These are phyloP conservation scores for Agrypnus murinus DNA, from an alignment of 2,888 invertebrate species.

Conservation along the genomic window DNA sequence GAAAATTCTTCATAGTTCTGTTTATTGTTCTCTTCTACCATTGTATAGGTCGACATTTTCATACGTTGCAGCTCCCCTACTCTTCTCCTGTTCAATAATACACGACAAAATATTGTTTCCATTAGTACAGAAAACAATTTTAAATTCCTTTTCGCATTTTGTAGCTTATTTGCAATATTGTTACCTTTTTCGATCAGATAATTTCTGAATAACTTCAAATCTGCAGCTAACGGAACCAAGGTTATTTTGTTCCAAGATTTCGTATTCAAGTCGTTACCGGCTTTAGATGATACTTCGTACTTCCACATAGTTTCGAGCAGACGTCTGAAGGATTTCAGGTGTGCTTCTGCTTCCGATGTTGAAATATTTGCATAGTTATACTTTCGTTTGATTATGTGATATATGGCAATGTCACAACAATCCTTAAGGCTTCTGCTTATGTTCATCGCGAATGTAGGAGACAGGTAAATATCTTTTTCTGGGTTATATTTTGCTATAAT, in stretches of 20 bases:
- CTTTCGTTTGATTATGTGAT: conserved; percentile 2
- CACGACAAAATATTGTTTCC: conserved; percentile 47
- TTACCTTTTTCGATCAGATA: conserved; percentile 37
- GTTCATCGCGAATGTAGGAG: conserved; percentile 41
- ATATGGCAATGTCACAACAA: conserved; percentile 17
- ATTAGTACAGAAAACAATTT: conserved; percentile 33
- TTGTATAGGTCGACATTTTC: background rate
- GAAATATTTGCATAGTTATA: background rate
- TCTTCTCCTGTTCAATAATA: conserved; percentile 50
- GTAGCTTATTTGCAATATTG: background rate
- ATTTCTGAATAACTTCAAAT: conserved; percentile 42
- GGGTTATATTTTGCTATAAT: background rate
- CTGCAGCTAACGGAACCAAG: conserved; percentile 45
- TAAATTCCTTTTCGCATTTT: conserved; percentile 8
- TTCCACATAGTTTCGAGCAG: conserved; percentile 49
- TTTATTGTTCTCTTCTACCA: too few species aligned
- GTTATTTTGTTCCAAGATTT: conserved; percentile 50
- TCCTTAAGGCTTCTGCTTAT: conserved; percentile 34
- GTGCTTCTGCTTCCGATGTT: conserved; percentile 21
- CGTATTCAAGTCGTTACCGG: conserved; percentile 38
- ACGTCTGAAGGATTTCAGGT: conserved; percentile 30
- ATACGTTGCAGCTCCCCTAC: conserved; percentile 41
- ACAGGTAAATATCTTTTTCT: conserved; percentile 5
- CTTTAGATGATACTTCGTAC: conserved; percentile 50
- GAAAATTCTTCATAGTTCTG: too few species aligned